These are phyloP conservation scores for Leptinotarsa rubiginosa DNA, from an alignment of 2,888 invertebrate genomes.

Conservation along the genomic window DNA sequence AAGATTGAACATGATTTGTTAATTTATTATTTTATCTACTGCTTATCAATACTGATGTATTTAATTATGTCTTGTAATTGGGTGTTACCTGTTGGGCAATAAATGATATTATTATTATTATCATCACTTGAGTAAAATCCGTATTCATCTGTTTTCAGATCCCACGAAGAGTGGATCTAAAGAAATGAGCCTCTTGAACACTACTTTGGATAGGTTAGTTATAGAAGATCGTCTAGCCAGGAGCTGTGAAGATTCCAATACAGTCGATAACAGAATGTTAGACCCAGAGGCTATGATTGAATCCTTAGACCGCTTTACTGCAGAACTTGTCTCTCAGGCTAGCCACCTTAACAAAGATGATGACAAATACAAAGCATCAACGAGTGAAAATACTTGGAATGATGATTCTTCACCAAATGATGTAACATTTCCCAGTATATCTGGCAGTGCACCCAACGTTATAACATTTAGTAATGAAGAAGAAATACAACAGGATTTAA, in stretches of 20 bases:
- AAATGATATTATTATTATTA: no score
- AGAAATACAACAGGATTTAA: slow-evolving; percentile 50
- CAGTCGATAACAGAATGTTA: slow-evolving; percentile 63
- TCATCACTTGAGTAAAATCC: background rate
- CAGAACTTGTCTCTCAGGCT: slow-evolving; percentile 74
- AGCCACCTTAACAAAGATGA: slow-evolving; percentile 71
- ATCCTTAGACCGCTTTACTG: slow-evolving; percentile 74
- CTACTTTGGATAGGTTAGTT: slow-evolving; percentile 44
- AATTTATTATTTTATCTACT: no score
- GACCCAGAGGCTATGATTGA: slow-evolving; percentile 78
- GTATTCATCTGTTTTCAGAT: slow-evolving; percentile 49
- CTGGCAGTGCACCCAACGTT: slow-evolving; percentile 79
- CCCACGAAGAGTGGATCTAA: slow-evolving; percentile 68
- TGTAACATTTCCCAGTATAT: slow-evolving; percentile 84
- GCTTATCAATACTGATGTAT: no score
- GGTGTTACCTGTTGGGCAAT: no score
- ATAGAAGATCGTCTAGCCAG: slow-evolving; percentile 56
- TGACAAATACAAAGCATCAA: slow-evolving; percentile 55
- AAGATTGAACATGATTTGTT: no score
- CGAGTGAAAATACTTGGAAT: slow-evolving; percentile 80
- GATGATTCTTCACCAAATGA: slow-evolving; percentile 84
- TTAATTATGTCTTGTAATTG: no score
- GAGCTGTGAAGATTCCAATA: slow-evolving; percentile 57
- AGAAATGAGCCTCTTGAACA: slow-evolving; percentile 48
- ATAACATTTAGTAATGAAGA: slow-evolving; percentile 76